Evolutionary conservation across 2,888 invertebrate genomes (phyloP).

Genomic region (Lepidonotus clava): DNA sequence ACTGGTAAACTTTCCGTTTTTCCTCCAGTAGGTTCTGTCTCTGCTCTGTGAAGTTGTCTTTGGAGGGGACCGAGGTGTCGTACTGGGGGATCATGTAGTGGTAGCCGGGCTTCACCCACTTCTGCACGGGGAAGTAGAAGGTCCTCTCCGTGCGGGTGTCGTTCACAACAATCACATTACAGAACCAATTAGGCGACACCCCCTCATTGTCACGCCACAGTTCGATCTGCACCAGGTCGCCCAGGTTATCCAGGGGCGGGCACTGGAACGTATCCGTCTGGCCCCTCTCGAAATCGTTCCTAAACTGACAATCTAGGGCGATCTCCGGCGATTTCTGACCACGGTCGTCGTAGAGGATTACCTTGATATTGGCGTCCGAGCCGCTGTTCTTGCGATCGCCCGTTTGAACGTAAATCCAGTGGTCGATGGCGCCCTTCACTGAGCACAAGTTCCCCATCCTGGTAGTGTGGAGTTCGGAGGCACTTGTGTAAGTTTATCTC

Average conservation of each 20-base stretch:
- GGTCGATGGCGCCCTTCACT: constrained; percentile 67
- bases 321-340: constrained; percentile 74
- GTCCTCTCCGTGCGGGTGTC: constrained; percentile 68
- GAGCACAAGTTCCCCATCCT: constrained; percentile 67
- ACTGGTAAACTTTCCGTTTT: constrained; percentile 70
- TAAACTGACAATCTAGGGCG: constrained; percentile 76
- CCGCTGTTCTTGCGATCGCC: constrained; percentile 80
- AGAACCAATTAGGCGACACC: constrained; percentile 79
- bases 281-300: constrained; percentile 78
- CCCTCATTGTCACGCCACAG: constrained; percentile 80
- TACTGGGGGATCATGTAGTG: constrained; percentile 78
- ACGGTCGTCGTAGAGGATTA: constrained; percentile 77
- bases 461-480: background rate
- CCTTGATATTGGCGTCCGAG: constrained; percentile 80
- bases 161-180: constrained; percentile 73
- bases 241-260: constrained; percentile 64
- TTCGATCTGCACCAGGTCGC: constrained; percentile 73
- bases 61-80: constrained; percentile 80
- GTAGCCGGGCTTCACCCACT: constrained; percentile 79
- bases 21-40: constrained; percentile 77
- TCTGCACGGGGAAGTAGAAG: constrained; percentile 79
- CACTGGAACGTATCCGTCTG: constrained; percentile 75
- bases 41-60: constrained; percentile 77
- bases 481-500: background rate
- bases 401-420: constrained; percentile 79